Base-by-base conservation (phyloP, 2,113 vertebrate species). In the Haplochromis burtoni region DNA sequence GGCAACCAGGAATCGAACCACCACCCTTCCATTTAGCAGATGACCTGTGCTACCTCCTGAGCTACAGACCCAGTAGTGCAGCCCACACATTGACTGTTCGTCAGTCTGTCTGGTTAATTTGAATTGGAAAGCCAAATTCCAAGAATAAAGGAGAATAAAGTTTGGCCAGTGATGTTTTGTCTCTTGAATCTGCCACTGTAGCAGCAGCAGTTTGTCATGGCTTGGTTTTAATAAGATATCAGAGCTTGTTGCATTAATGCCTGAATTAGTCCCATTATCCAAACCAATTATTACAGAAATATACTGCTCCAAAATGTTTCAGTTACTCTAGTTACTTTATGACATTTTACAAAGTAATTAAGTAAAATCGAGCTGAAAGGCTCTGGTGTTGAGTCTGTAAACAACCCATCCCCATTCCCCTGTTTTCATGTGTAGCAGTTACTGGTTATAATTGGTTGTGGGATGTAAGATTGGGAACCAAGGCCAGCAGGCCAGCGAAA, bases 361-460 rank as follows among this genome's bases (percentile, higher is more conserved):
- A 13, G 17, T 78, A 55, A 66, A 40, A 51, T 16, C 10, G 16
- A 80, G 45, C 24, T 26, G 12, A 87, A 85, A 33, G 9, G 4
- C 13, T 71, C 71, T 80, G 40, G n/a, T 54, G 51, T 45, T 86
- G 53, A n/a, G 63, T 85, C 53, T 40, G 59, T 66, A 78, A 83
- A 81, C 82, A 82, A 26, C 29, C 19, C 21, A 17, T 80, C 38
- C 47, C 24, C 61, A 16, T n/a, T 47, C 12, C 31, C 33, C 29
- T 57, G 31, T 59, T 79, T 83, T 85, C 51, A 78, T 87, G 78
- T 80, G 68, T 63, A 82, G 68, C 79, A 90, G 87, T 78, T 79
- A 80, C 90, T 85, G 87, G 81, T 93, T 89, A 80, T 92, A 93
- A 95, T 94, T 94, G 88, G 91, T 93, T 85, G 91, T 88, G 85